Conservation (phyloP, 2,113 vertebrate genomes). For the Spea bombifrons region DNA sequence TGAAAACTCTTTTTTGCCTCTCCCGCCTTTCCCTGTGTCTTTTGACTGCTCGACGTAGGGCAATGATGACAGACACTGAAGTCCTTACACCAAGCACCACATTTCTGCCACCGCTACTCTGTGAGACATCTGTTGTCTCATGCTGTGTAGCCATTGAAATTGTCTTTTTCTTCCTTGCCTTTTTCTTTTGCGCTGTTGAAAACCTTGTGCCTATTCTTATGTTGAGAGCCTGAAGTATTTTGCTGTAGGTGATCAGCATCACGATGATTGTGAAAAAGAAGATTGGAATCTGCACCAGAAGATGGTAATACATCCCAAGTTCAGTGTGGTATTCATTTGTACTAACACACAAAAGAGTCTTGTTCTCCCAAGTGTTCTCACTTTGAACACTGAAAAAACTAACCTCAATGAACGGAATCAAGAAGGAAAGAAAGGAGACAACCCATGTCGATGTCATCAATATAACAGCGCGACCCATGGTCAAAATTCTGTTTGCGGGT, state of each 20-base stretch:
- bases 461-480: slow-evolving; percentile 89
- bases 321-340: slow-evolving; percentile 87
- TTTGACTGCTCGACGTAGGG: slow-evolving; percentile 89
- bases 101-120: slow-evolving; percentile 79
- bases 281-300: slow-evolving; percentile 95
- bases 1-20: slow-evolving; percentile 92
- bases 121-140: slow-evolving; percentile 78
- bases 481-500: slow-evolving; percentile 94
- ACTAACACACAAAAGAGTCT: slow-evolving; percentile 78
- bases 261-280: slow-evolving; percentile 94
- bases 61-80: slow-evolving; percentile 96
- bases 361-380: slow-evolving; percentile 79
- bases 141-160: slow-evolving; percentile 87
- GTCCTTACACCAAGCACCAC: slow-evolving; percentile 90
- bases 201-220: slow-evolving; percentile 96
- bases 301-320: slow-evolving; percentile 92
- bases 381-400: slow-evolving; percentile 84
- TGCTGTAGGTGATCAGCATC: slow-evolving; percentile 95
- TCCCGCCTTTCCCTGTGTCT: slow-evolving; percentile 93
- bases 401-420: slow-evolving; percentile 95
- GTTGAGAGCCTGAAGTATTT: slow-evolving; percentile 96
- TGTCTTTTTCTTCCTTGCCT: slow-evolving; percentile 89
- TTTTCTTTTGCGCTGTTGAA: slow-evolving; percentile 87
- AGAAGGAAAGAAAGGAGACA: slow-evolving; percentile 89
- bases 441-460: slow-evolving; percentile 91